phyloP scores from a whole-genome alignment of 2,888 invertebrate species.

The Tetragnatha montana region DNA sequence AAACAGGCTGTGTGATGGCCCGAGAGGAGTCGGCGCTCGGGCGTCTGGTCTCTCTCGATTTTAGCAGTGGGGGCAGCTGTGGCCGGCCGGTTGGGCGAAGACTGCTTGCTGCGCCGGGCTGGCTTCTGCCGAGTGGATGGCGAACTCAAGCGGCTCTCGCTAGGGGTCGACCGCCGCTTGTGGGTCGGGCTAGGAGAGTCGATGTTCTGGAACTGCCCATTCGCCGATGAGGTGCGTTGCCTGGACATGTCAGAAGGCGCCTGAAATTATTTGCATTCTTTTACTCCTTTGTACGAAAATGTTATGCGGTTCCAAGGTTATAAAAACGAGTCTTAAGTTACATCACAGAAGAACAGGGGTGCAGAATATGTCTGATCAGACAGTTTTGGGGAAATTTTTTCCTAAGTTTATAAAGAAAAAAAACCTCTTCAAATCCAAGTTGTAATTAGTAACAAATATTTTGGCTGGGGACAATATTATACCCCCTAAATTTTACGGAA shows the following conservation, averaged over 20 bases:
- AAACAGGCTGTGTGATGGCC: conserved; percentile 34
- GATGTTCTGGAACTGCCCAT: conserved; percentile 42
- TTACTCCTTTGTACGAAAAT: not conserved
- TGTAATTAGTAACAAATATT: too few species aligned
- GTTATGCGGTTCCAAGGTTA: not conserved
- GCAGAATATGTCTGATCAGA: too few species aligned
- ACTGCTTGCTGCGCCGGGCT: conserved; percentile 37
- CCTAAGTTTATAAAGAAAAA: too few species aligned
- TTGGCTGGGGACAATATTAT: too few species aligned
- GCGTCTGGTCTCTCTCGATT: conserved; percentile 38
- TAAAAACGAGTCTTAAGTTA: too few species aligned
- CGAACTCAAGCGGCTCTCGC: conserved; percentile 56
- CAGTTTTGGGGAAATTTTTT: too few species aligned
- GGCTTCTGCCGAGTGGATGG: conserved; percentile 10
- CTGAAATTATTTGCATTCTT: too few species aligned
- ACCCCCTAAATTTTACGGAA: too few species aligned
- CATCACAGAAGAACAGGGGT: not conserved
- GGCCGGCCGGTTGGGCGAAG: conserved; percentile 30
- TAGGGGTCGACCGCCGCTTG: conserved; percentile 45
- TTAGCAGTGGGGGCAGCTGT: conserved; percentile 10
- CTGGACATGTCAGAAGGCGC: conserved; percentile 46
- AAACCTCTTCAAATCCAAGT: too few species aligned
- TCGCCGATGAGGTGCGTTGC: conserved; percentile 46
- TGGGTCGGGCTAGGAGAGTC: conserved; percentile 64
- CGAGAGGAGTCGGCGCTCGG: conserved; percentile 34